phyloP scores from a whole-genome alignment of 2,113 vertebrate genomes.

The Tursiops truncatus region DNA sequence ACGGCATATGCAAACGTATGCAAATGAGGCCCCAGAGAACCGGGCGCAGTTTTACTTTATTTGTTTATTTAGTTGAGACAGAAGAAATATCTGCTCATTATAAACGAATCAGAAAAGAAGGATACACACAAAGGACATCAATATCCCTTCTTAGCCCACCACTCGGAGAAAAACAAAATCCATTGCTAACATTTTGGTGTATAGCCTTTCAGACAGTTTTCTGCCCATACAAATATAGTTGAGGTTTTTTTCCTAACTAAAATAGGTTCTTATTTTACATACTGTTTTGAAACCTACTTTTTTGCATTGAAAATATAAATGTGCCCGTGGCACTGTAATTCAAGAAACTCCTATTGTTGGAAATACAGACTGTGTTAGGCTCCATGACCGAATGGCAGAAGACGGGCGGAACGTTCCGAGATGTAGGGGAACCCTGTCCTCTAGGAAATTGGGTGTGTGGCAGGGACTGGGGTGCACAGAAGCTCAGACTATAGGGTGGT shows the following conservation, averaged over 20 bases:
- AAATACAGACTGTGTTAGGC: not conserved
- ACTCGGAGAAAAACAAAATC: not conserved
- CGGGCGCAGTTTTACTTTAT: not conserved
- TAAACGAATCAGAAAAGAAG: conserved; percentile 52
- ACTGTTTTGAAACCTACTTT: conserved; percentile 56
- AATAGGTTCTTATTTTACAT: conserved; percentile 61
- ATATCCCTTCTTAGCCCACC: conserved; percentile 28
- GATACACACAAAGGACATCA: not conserved
- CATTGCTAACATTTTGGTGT: not conserved
- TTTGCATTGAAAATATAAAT: conserved; percentile 56
- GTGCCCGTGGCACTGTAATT: not conserved
- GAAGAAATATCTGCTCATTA: conserved; percentile 47
- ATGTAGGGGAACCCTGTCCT: not conserved
- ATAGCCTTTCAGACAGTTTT: conserved; percentile 6
- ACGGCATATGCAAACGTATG: conserved; percentile 67
- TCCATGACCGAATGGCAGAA: not conserved
- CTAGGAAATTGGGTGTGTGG: not conserved
- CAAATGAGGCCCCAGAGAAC: conserved; percentile 11
- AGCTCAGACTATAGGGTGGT: not conserved
- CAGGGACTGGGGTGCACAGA: not conserved
- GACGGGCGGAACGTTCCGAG: not conserved
- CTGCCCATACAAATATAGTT: not conserved
- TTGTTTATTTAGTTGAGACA: conserved; percentile 67
- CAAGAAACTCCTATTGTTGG: conserved; percentile 1
- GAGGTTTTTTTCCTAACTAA: not conserved